A percentile compares a stretch with the other conserved stretches of the same genome.
Evolutionary conservation across 2,113 vertebrate species (phyloP).

Genomic region (Vireo altiloquus): DNA sequence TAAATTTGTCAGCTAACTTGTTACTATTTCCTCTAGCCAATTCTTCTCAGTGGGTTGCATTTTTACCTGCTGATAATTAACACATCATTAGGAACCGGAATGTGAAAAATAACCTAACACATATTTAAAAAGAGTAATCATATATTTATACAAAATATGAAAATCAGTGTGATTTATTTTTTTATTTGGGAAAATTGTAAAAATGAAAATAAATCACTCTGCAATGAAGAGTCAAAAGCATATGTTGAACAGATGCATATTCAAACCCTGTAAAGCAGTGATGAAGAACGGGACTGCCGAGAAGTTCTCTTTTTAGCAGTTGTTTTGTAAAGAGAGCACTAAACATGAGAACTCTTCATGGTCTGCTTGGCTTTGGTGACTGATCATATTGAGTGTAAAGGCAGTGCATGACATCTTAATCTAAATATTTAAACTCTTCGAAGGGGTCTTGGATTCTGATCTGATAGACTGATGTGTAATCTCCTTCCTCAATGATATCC

Average conservation of each 20-base stretch:
- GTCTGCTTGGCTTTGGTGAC: not conserved
- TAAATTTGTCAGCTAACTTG: not conserved
- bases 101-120: not conserved
- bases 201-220: not conserved
- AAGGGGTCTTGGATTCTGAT: not conserved
- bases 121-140: not conserved
- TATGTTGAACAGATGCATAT: not conserved
- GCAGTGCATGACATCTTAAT: not conserved
- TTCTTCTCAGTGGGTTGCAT: not conserved
- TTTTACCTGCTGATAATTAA: not conserved
- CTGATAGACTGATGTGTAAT: not conserved
- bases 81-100: not conserved
- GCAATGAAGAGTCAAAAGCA: not conserved
- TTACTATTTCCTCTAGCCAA: not conserved
- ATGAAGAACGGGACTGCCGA: not conserved
- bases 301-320: not conserved
- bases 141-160: not conserved
- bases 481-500: not conserved
- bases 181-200: not conserved
- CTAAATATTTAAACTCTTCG: not conserved
- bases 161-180: not conserved
- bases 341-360: not conserved
- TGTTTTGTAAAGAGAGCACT: not conserved
- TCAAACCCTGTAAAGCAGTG: not conserved
- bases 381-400: not conserved